Base-by-base conservation (phyloP, 2,888 invertebrate species). In the Lasioglossum morio region DNA sequence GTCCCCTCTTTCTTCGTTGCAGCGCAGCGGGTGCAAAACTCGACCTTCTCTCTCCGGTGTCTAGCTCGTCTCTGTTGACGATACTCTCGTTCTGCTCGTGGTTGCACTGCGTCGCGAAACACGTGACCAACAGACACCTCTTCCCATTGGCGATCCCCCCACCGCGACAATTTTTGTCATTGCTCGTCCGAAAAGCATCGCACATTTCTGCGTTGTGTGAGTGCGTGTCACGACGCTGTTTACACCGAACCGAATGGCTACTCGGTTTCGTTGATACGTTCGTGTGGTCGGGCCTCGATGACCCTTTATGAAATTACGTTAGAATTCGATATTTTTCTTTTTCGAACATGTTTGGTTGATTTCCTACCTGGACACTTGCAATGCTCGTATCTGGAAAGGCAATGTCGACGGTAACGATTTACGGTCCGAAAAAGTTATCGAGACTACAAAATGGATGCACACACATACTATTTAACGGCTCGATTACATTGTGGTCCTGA, bases 51-150 rank as follows among this genome's bases (percentile, higher is more conserved):
- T 37, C 78, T 81, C 46, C 23, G 70, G 14, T 4, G 43, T 53
- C 84, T 72, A 30, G 77, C 74, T 81, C 72, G 78, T 83, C 60
- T 82, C 85, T 87, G 85, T 83, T 86, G 85, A 72, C 80, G 40
- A 57, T 84, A 66, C 77, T 37, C 76, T 76, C 46, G 72, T 77
- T 84, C 87, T 79, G 83, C 87, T 88, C 84, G 83, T 89, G 89
- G 81, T 81, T 75, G 82, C 57, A 82, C 80, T 86, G 78, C 80
- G 78, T 37, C 81, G 75, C 66, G 70, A 30, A 72, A 81, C 89
- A 86, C 89, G 85, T 87, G 89, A 89, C 57, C 73, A 23, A 30
- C 3, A 37, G 16, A 7, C n/a, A 40, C 23, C 30, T 34, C 5
- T n/a, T 69, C 30, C 48, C 40, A 89, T 89, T 89, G 88, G 89